phyloP scores from a whole-genome alignment of 2,797 vertebrate genomes.

The Lacerta viridis region DNA sequence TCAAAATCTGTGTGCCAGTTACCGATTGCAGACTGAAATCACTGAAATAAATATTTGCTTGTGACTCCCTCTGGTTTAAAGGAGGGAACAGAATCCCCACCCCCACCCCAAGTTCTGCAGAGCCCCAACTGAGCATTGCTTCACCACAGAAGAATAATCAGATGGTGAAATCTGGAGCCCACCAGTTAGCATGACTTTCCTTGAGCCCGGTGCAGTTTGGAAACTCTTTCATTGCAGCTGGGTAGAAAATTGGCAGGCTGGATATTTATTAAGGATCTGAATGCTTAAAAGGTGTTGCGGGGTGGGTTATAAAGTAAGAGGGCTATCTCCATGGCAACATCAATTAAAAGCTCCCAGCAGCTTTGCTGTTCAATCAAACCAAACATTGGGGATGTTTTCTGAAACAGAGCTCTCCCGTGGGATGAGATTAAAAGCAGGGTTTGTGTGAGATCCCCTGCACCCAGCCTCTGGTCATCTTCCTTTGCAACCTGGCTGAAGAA shows the following conservation, averaged over 20 bases:
- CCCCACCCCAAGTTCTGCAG: too few species aligned
- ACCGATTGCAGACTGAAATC: too few species aligned
- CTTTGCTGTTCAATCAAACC: background rate
- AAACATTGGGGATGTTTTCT: background rate
- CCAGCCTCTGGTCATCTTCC: background rate
- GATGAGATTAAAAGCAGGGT: background rate
- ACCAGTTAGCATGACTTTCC: slow-evolving; percentile 23
- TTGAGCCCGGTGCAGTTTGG: slow-evolving; percentile 49
- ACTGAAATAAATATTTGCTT: background rate
- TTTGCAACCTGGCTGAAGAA: fast-evolving
- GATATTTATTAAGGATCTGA: slow-evolving; percentile 65
- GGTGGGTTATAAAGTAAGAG: slow-evolving; percentile 6
- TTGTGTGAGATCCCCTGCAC: background rate
- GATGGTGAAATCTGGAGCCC: slow-evolving; percentile 4
- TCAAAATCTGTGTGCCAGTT: too few species aligned
- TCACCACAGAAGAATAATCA: background rate
- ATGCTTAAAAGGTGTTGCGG: slow-evolving; percentile 15
- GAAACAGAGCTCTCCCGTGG: fast-evolving
- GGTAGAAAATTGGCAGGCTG: slow-evolving; percentile 73
- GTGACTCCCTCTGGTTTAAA: background rate
- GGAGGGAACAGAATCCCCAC: background rate
- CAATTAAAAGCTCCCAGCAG: slow-evolving; percentile 61
- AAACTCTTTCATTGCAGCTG: slow-evolving; percentile 69
- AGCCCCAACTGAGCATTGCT: background rate
- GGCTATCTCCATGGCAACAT: slow-evolving; percentile 77